A percentile compares a stretch with the other conserved stretches of the same genome.
Evolutionary conservation across 2,797 vertebrate genomes (phyloP).

Genomic region (Amazona finschi): DNA sequence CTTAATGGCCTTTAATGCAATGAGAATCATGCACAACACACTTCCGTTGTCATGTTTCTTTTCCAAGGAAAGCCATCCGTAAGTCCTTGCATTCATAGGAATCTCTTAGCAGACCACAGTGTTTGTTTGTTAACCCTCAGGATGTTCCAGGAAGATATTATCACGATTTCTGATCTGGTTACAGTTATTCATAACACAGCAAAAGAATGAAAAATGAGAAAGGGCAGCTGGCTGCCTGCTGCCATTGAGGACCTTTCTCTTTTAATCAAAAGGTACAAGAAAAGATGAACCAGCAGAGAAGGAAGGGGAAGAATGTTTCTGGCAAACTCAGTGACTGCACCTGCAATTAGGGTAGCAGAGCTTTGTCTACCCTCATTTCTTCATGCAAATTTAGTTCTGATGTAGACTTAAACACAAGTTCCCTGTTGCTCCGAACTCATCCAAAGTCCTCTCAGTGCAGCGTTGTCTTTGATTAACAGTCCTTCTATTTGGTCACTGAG

Average conservation of each 20-base stretch:
- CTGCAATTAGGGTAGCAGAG: neutral
- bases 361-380: neutral
- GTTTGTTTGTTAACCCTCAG: neutral
- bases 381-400: neutral
- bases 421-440: neutral
- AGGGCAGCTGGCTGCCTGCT: neutral
- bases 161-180: neutral
- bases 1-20: neutral
- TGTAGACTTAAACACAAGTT: neutral
- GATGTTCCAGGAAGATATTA: neutral
- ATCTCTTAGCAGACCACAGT: neutral
- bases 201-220: neutral
- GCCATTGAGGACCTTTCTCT: neutral
- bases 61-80: neutral
- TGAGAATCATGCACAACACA: neutral
- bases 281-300: neutral
- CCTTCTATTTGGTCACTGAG: neutral
- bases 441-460: neutral
- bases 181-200: neutral
- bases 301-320: neutral
- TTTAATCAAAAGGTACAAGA: neutral
- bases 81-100: neutral
- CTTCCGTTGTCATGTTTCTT: neutral
- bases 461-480: neutral
- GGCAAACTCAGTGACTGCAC: neutral